These are phyloP conservation scores for Drosophila pseudoananassae DNA, from an alignment of 1,140 invertebrate genomes.

Conservation along the genomic window DNA sequence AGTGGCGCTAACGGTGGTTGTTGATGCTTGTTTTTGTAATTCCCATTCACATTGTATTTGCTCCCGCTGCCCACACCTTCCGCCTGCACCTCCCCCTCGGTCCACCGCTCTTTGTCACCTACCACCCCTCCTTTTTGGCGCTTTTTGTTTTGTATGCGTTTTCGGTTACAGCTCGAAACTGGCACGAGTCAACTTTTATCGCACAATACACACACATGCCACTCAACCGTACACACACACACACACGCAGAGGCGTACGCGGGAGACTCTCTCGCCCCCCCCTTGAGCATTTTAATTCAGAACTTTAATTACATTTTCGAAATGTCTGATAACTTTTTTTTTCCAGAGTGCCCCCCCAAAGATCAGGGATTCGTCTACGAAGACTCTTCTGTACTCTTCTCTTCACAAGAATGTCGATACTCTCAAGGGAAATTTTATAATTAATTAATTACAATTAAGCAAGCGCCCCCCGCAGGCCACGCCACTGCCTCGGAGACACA, in stretches of 20 bases:
- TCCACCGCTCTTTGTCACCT: background rate
- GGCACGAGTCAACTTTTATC: conserved; percentile 76
- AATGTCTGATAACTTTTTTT: background rate
- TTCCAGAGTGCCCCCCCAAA: background rate
- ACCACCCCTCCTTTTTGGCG: conserved; percentile 17
- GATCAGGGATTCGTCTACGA: background rate
- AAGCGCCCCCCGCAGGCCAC: background rate
- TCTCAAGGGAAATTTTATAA: background rate
- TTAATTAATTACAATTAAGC: background rate
- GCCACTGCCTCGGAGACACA: conserved; percentile 5
- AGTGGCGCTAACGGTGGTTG: conserved; percentile 60
- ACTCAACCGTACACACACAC: conserved; percentile 30
- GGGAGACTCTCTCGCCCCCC: background rate
- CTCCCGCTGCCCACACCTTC: conserved; percentile 3
- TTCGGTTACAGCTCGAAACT: conserved; percentile 71
- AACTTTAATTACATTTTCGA: conserved; percentile 5
- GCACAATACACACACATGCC: conserved; percentile 48
- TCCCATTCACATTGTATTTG: conserved; percentile 60
- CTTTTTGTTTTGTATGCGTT: conserved; percentile 54
- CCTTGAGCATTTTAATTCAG: background rate
- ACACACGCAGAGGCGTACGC: background rate
- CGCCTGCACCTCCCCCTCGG: background rate
- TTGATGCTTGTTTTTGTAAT: conserved; percentile 75
- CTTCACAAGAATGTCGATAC: background rate
- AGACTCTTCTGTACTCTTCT: no score